Base-by-base conservation (phyloP, 2,113 vertebrate genomes). In the Peromyscus maniculatus region DNA sequence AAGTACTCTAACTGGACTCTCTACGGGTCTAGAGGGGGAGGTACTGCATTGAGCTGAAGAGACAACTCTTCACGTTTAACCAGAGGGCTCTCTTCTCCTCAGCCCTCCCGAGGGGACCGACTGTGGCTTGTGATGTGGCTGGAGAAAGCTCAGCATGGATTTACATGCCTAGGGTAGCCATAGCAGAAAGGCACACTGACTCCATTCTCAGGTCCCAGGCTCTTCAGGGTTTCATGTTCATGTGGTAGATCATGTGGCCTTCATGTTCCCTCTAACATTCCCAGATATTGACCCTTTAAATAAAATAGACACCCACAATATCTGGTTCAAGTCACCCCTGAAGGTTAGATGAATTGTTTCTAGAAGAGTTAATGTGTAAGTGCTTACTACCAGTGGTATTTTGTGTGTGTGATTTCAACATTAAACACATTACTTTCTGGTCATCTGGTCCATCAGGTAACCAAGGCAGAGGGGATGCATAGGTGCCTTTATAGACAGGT, bases 161-260 rank as follows among this genome's bases (percentile, higher is more conserved):
- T 97, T 82, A 33, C 87, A 31, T 66, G 66, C 91, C 77, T 57
- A 82, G 93, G 95, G 92, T 71, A 72, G 39, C 39, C 26, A 4
- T 2, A 28, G n/a, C 11, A 86, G 80, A 91, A 71, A 36, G 52
- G 62, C 3, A 19, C 2, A 36, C 43, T 43, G 15, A 9, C 86
- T 91, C n/a, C 2, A 0, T 15, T 66, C 52, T 55, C 13, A 19
- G 57, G 49, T 11, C 71, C 7, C 21, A 7, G 7, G 78, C 17
- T 88, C 67, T 77, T 87, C 11, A 19, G 4, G 28, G 13, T 4
- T 59, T 15, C 43, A 4, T 43, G 43, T 43, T 43, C 43, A 43
- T 22, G 7, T 36, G 66, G 57, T 43, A 7, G 7, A 79, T 9
- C 83, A 46, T 16, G 8, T 2, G 15, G 7, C 21, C 57, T 49